These are phyloP conservation scores for Acyrthosiphon pisum DNA, from an alignment of 1,140 invertebrate genomes.

Conservation along the genomic window DNA sequence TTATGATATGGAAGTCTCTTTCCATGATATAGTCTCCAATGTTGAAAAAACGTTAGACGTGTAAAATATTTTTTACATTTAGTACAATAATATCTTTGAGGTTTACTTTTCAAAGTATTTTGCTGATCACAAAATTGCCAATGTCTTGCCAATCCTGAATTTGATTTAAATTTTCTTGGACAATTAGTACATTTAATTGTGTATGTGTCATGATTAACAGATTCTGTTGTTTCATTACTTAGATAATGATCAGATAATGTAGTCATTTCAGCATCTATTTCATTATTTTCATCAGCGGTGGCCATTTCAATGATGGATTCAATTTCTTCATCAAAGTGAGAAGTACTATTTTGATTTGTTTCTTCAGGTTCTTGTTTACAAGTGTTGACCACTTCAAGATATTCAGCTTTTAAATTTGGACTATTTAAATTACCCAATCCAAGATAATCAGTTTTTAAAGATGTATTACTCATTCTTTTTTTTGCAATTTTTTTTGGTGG, in stretches of 20 bases:
- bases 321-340: background rate
- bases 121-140: background rate
- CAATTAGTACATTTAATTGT: conserved; percentile 10
- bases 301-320: background rate
- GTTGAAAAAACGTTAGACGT: background rate
- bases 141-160: conserved; percentile 4
- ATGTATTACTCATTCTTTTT: conserved; percentile 10
- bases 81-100: conserved; percentile 41
- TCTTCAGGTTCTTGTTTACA: background rate
- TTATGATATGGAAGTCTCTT: conserved; percentile 14
- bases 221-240: background rate
- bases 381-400: background rate
- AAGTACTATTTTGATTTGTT: background rate
- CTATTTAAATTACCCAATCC: too few species aligned
- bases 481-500: background rate
- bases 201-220: background rate
- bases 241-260: background rate
- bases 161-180: conserved; percentile 14
- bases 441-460: background rate
- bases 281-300: background rate
- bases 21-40: conserved; percentile 37
- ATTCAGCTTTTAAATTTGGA: background rate
- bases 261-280: background rate
- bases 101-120: background rate
- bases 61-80: conserved; percentile 42